Base-by-base conservation (phyloP, 2,888 invertebrate species). In the Neelides folsomi region DNA sequence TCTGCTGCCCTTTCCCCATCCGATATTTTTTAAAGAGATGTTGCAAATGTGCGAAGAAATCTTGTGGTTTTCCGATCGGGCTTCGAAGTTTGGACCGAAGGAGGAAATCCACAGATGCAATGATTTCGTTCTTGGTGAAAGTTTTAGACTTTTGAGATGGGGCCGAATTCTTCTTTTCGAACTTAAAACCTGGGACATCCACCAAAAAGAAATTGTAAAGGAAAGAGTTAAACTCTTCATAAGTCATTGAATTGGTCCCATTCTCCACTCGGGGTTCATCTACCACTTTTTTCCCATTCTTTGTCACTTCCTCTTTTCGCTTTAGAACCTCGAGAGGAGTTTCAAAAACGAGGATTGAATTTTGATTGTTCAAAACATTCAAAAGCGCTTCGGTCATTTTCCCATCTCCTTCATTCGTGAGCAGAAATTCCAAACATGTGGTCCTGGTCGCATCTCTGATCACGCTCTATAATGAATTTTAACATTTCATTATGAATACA, bases 31-130 rank as follows among this genome's bases (percentile, higher is more conserved):
- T 63, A 2, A 63, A 45, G 44, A 63, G 13, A 5, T 44, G 37
- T 44, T 60, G 55, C 1, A 63, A 36, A 13, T 59, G 60, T 10
- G 41, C 48, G 52, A 63, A 62, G 37, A 63, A 58, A 35, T 63
- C 61, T 42, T 60, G 57, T 6, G 63, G 61, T 39, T 58, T 57
- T 38, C 63, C 63, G 1, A 63, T 43, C 2, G 54, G 52, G 6
- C 57, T 60, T 50, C 58, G 58, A 27, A 63, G 49, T 40, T 63
- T 63, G 12, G 57, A 43, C 3, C 58, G 58, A 12, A 63, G 49
- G 5, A 63, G 45, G 46, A 56, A 54, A 16, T 56, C 58, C 1
- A 60, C 63, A n/a, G 61, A 57, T 10, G 56, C 47, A 6, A 50
- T 41, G 34, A 54, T 41, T 13, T 19, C n/a, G 15, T 40, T 34